Base-by-base conservation (phyloP, 2,888 invertebrate genomes). In the Apodemia hepburni region DNA sequence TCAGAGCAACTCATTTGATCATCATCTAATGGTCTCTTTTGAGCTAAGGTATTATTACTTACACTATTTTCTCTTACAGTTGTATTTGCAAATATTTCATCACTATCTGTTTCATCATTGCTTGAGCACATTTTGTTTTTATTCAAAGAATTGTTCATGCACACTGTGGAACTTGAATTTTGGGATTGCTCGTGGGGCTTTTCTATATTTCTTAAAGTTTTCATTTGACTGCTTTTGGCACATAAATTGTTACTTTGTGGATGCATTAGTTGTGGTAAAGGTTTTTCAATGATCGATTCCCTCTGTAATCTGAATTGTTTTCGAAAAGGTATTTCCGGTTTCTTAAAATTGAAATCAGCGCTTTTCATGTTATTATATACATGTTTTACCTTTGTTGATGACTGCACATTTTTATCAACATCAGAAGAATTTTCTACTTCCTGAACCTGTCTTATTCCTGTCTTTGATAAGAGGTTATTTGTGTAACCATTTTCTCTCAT, bases 11-110 rank as follows among this genome's bases (percentile, higher is more conserved):
- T 62, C 11, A 61, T 62, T 17, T 65, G 61, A 33, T 17, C 58
- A 8, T 68, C 69, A 58, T 64, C 65, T 66, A 65, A 58, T 63
- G 60, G 17, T 61, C 22, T 58, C 64, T 65, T 58, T 65, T 64
- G 42, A 45, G 54, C 38, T 54, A 42, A 38, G 49, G 38, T 45
- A 15, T 42, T 59, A 49, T 59, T 58, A 49, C 42, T 60, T 65
- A 27, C 12, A 47, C 5, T 57, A 59, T 38, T 62, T 61, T 66
- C 60, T 67, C 51, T 51, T 49, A 60, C 18, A 11, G 61, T 61
- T 7, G 17, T 57, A 42, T 54, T 60, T 27, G 60, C 58, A 42
- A 59, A 59, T 33, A 65, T 64, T 59, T 68, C 63, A 62, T 64
- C 65, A 64, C 65, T 61, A 58, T 59, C 61, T 63, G 66, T 67